Evolutionary conservation across 2,113 vertebrate species (phyloP).

Genomic region (Cynocephalus volans): DNA sequence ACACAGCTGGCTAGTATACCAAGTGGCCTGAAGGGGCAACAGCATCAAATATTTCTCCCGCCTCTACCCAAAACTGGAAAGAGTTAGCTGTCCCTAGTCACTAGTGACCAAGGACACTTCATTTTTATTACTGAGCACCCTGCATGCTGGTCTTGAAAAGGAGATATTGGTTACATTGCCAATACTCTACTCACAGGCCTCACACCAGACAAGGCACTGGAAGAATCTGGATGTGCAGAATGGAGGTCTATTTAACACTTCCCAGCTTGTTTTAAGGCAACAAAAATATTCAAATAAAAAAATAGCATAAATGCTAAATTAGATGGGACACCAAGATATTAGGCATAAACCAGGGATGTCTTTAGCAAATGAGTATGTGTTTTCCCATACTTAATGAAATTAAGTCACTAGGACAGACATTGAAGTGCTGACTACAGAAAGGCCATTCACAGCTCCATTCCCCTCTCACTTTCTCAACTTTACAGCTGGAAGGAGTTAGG

Average conservation of each 20-base stretch:
- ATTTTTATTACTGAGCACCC: background rate
- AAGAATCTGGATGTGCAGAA: background rate
- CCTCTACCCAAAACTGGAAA: background rate
- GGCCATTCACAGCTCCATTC: background rate
- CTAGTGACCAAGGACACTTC: background rate
- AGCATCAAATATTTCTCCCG: background rate
- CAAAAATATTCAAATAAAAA: slow-evolving; percentile 17
- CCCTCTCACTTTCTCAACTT: background rate
- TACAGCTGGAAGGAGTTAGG: background rate
- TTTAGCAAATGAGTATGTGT: background rate
- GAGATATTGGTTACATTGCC: background rate
- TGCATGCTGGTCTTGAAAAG: background rate
- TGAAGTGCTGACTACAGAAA: background rate
- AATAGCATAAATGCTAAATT: background rate
- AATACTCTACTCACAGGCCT: background rate
- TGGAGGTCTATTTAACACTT: background rate
- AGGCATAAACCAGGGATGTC: background rate
- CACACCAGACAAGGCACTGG: background rate
- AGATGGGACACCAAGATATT: background rate
- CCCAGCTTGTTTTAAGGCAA: background rate
- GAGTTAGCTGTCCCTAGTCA: background rate
- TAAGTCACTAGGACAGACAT: background rate
- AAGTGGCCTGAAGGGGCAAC: background rate
- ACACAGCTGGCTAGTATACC: background rate
- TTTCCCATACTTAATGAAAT: background rate